Evolutionary conservation across 2,113 vertebrate genomes (phyloP), one percentile per base, ranked within the genome.

Genomic region (Perca fluviatilis): DNA sequence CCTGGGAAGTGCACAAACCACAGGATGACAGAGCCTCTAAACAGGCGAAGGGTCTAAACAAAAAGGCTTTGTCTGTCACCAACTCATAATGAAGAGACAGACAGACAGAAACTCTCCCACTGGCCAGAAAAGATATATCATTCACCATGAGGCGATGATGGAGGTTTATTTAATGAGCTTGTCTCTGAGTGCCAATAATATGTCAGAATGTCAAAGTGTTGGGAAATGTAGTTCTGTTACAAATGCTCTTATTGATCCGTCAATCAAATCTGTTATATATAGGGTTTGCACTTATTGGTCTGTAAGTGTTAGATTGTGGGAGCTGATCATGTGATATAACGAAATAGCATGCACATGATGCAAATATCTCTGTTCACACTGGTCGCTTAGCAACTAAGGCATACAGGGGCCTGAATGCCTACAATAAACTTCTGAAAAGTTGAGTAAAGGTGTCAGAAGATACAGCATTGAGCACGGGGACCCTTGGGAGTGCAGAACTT

Each of bases 31-130:
- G 60, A 80, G 47, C 62, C 81, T 85, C 8, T 61, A 23, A 30
- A 68, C 12, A 5, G 58, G 72, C 47, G 62, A 82, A 86, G 74
- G 56, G 43, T 61, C 53, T 36, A 58, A 80, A 88, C 27, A 82
- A 72, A 76, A 63, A 66, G 79, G 62, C 64, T 76, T 50, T 67
- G 46, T 88, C 87, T 85, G 86, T 94, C 90, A 57, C 89, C 88
- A 21, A 36, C 74, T 87, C 69, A 66, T 81, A 90, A 92, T 87
- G 89, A 90, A 87, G 62, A 71, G 74, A 80, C 11, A 21, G 47
- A 80, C 11, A 21, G 47, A 50, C 46, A 62, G 76, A 70, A 77
- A 70, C 49, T 56, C 61, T 56, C 16, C 56, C 65, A 68, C 23
- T 40, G 30, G 77, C 78, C 70, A 78, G 49, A 75, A 71, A 61